Evolutionary conservation across 1,140 invertebrate species (phyloP), one percentile per base, ranked within the genome.

Genomic region (Sweltsa coloradensis): DNA sequence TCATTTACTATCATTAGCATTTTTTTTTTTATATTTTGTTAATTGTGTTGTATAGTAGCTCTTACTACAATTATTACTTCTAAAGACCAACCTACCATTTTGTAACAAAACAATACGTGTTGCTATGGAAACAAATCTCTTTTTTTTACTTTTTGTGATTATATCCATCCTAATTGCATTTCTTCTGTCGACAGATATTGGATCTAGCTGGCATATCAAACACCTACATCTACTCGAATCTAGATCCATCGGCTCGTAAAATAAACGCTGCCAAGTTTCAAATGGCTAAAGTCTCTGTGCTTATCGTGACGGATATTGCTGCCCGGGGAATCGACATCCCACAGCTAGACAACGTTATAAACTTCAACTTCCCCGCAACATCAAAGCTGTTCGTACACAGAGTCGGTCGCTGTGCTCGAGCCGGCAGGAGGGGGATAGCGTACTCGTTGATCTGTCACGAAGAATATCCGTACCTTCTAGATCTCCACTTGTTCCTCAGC

Each of bases 301-400:
- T 99, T 3, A 67, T 99, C 11, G 95, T 97, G 0, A 99, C 97
- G 0, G 97, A 99, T 68, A 79, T 99, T 5, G 96, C 96, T 2
- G 95, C 97, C 1, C 71, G 97, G 60, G 97, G 97, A 49, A 85
- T 99, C 25, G 96, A 99, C 65, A 91, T 99, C 60, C 96, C 97
- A 0, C 75, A 89, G 49, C 65, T 99, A 46, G 95, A 99, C 60
- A 91, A 86, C 61, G 95, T 98, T 3, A 92, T 99, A 34, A 99
- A 99, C 66, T 93, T 83, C 56, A 85, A 98, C 72, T 99, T 99
- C 62, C 96, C 97, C 0, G 83, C 88, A 0, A 97, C 95, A 66
- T 76, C 90, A 0, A 99, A 99, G 69, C 69, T 99, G 7, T 99
- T 97, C 73, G 85, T 99, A 21, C 96, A 99, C 67, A 78, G 96